A percentile compares a stretch with the other conserved stretches of the same genome.
These are phyloP conservation scores for Zosterops borbonicus DNA, from an alignment of 2,113 vertebrate genomes.

Conservation along the genomic window DNA sequence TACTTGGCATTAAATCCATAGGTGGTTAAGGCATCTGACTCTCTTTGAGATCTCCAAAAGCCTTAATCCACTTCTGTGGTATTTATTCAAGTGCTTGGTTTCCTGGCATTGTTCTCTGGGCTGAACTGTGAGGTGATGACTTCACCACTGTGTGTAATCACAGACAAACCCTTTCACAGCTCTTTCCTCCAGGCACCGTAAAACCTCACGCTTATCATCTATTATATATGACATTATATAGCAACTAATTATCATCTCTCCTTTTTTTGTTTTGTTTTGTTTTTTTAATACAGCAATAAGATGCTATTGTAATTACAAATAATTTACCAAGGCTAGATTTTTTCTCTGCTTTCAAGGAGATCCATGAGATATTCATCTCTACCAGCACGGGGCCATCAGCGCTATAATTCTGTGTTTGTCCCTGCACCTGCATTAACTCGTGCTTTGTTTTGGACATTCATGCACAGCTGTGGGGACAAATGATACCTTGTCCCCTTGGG, in stretches of 20 bases:
- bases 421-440: neutral
- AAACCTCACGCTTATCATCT: neutral
- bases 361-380: neutral
- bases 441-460: neutral
- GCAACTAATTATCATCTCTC: neutral
- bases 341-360: neutral
- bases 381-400: neutral
- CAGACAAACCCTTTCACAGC: neutral
- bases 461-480: neutral
- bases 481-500: neutral
- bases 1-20: neutral
- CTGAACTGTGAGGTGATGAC: fast-evolving
- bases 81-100: neutral
- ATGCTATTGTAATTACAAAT: neutral
- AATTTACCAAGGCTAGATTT: neutral
- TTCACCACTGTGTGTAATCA: neutral
- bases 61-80: neutral
- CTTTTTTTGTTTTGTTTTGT: no score
- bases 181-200: neutral
- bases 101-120: neutral
- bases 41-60: neutral
- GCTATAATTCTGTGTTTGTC: neutral
- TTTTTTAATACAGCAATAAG: neutral
- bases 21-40: neutral
- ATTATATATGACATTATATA: neutral